These are phyloP conservation scores for Phodopus roborovskii DNA, from an alignment of 2,113 vertebrate species.

Conservation along the genomic window DNA sequence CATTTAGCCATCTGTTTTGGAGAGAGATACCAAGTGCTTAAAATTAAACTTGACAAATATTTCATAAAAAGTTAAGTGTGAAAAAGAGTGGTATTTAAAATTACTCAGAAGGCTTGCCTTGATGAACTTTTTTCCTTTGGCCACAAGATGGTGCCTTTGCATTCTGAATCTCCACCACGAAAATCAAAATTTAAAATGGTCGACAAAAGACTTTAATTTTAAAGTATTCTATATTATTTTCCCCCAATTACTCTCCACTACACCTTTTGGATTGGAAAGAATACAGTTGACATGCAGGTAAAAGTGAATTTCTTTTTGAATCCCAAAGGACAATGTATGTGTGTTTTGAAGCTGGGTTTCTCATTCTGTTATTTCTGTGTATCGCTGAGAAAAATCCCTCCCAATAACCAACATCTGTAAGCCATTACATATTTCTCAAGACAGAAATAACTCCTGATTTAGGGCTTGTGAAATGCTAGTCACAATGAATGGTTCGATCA, in stretches of 20 bases:
- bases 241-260: constrained; percentile 31
- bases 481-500: background rate
- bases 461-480: constrained; percentile 13
- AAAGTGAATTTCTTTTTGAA: constrained; percentile 62
- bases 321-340: constrained; percentile 48
- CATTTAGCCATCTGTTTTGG: constrained; percentile 78
- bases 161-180: constrained; percentile 60
- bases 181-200: constrained; percentile 72
- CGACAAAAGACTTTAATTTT: constrained; percentile 78
- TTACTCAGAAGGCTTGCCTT: constrained; percentile 5
- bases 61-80: constrained; percentile 74
- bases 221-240: constrained; percentile 65
- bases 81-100: constrained; percentile 64
- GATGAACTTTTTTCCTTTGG: constrained; percentile 20
- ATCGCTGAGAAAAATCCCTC: constrained; percentile 25
- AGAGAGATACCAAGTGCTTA: constrained; percentile 77
- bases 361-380: constrained; percentile 37
- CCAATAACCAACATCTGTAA: constrained; percentile 29
- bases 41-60: constrained; percentile 81
- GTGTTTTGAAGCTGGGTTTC: constrained; percentile 12
- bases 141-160: constrained; percentile 82
- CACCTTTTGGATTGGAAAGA: background rate
- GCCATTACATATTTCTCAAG: background rate
- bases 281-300: constrained; percentile 55
- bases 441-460: background rate